Evolutionary conservation across 2,113 vertebrate species (phyloP), one percentile per base, ranked within the genome.

Genomic region (Desmodus rotundus): DNA sequence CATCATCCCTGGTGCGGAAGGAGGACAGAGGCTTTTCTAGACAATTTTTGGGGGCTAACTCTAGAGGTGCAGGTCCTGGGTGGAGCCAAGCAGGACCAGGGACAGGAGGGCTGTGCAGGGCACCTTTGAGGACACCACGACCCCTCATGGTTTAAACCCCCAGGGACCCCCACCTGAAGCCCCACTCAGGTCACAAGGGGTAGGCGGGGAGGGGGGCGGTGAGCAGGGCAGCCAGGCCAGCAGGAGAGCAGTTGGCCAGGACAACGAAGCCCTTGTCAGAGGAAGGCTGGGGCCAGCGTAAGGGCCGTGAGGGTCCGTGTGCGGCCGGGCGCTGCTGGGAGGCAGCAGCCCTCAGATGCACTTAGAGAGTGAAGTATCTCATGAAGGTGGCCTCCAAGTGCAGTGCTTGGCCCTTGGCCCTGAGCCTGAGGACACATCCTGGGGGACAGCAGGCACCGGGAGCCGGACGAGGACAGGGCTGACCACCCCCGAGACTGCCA

Each of bases 281-380:
- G 17, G 14, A 24, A 20, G 33, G 47, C n/a, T 20, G 28, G 28
- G 36, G 68, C 28, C 36, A 7, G 41, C 5, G 52, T 31, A 45
- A 33, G 82, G 54, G 76, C 31, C n/a, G n/a, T n/a, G n/a, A n/a
- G n/a, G n/a, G n/a, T n/a, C n/a, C n/a, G n/a, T n/a, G n/a, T 50
- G 52, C 22, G 22, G 38, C 4, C 3, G 31, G 3, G n/a, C 0
- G 1, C 33, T 15, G 11, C n/a, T 4, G 22, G 50, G 11, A 36
- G n/a, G 7, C 41, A 1, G 56, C 17, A 8, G 80, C 16, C 52
- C 36, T 31, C 73, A 15, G 20, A 36, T 9, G 28, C 15, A 8
- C 36, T 14, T 2, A 41, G 78, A 1, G 31, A 50, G 20, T 10
- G 13, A 12, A 31, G 11, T 2, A 3, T 28, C 26, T 9, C 52